Evolutionary conservation across 1,140 invertebrate genomes (phyloP).

Genomic region (Calliopsis andreniformis): DNA sequence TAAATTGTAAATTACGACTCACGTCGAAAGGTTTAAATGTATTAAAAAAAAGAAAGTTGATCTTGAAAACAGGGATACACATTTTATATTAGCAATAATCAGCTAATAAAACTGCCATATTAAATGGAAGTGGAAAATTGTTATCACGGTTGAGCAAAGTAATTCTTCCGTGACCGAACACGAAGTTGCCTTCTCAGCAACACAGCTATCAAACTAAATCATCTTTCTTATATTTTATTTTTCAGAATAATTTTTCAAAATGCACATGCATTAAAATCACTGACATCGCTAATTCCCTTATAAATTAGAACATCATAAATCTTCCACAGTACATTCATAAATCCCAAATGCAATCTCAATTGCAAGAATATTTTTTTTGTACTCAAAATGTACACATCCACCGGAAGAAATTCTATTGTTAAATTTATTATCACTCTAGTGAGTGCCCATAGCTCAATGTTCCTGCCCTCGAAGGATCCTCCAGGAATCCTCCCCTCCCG

Average conservation of each 20-base stretch:
- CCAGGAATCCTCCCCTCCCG: neutral
- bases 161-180: neutral
- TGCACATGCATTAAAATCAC: too few relatives aligned
- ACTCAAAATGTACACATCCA: neutral
- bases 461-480: neutral
- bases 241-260: too few relatives aligned
- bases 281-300: too few relatives aligned
- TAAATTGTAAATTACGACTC: conserved; percentile 57
- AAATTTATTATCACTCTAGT: neutral
- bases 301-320: too few relatives aligned
- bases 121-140: conserved; percentile 10
- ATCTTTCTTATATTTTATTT: too few relatives aligned
- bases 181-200: neutral
- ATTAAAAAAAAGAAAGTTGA: conserved; percentile 40
- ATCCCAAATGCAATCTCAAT: too few relatives aligned
- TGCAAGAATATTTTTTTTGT: too few relatives aligned
- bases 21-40: conserved; percentile 28
- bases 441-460: neutral
- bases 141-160: conserved; percentile 13
- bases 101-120: conserved; percentile 11
- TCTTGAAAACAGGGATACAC: conserved; percentile 13
- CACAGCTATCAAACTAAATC: neutral
- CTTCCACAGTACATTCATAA: too few relatives aligned
- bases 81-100: conserved; percentile 28
- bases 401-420: neutral